Conservation (phyloP, 1,140 invertebrate genomes). For the Coenobita brevimanus region DNA sequence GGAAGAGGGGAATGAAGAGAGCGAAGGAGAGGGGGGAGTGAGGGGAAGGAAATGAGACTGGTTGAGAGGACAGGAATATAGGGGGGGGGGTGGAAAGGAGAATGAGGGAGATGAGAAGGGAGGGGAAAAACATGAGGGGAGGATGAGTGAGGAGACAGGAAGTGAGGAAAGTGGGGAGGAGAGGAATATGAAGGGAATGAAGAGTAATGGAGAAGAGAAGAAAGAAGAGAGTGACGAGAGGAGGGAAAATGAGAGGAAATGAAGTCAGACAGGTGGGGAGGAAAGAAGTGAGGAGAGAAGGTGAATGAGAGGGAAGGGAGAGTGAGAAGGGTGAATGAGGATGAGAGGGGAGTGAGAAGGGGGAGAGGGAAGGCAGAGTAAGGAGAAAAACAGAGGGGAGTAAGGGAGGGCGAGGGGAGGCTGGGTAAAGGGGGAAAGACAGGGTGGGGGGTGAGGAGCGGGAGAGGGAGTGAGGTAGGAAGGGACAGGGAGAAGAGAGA, state of each 20-base stretch:
- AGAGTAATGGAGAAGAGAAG: neutral
- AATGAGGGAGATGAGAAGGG: neutral
- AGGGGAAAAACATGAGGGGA: neutral
- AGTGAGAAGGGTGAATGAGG: neutral
- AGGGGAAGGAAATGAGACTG: neutral
- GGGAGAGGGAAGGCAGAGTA: neutral
- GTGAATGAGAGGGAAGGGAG: neutral
- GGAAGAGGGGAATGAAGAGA: neutral
- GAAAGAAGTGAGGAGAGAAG: neutral
- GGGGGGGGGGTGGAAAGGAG: neutral
- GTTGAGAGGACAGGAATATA: no score
- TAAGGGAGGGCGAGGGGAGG: neutral
- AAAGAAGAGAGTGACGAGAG: neutral
- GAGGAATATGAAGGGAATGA: neutral
- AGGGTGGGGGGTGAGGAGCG: neutral
- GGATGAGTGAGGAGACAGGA: neutral
- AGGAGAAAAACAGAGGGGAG: neutral
- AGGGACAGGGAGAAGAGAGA: neutral
- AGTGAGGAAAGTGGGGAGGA: neutral
- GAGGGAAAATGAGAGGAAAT: neutral
- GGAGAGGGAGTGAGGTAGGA: neutral
- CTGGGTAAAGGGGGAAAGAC: neutral
- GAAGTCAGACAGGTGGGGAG: neutral
- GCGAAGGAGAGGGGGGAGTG: neutral
- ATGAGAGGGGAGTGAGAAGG: neutral